Evolutionary conservation across 2,888 invertebrate species (phyloP).

Genomic region (Coelopa pilipes): DNA sequence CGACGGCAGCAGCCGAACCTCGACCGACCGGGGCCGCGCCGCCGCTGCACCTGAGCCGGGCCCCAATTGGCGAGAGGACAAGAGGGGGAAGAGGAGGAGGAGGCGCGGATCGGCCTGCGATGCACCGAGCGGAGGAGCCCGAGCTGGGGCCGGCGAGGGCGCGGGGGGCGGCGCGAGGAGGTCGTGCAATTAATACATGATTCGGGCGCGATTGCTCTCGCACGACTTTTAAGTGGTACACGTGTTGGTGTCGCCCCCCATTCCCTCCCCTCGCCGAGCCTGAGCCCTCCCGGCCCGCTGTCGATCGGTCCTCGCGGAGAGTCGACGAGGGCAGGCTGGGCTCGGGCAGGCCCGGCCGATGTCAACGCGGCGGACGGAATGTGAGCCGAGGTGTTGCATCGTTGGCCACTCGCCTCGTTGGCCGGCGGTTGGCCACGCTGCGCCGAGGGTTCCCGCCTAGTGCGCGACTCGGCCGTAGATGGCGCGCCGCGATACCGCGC

Average conservation of each 20-base stretch:
- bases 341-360: too few relatives aligned
- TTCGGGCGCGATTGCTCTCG: constrained; percentile 57
- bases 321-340: too few relatives aligned
- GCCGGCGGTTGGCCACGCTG: constrained; percentile 1
- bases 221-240: constrained; percentile 58
- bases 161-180: constrained; percentile 48
- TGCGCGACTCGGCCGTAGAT: background rate
- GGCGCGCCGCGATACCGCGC: background rate
- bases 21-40: too few relatives aligned
- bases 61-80: background rate
- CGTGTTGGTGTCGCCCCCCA: constrained; percentile 47
- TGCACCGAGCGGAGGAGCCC: background rate
- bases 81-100: background rate
- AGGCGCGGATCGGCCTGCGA: background rate
- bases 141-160: constrained; percentile 4
- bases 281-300: constrained; percentile 34
- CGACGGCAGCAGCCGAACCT: too few relatives aligned
- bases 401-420: background rate
- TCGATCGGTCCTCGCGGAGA: background rate
- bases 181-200: constrained; percentile 60
- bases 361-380: constrained; percentile 18
- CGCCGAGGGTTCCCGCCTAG: constrained; percentile 31
- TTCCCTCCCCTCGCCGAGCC: too few relatives aligned
- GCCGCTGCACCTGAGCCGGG: constrained; percentile 31
- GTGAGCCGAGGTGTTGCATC: constrained; percentile 29